A percentile compares a stretch with the other conserved stretches of the same genome.
Evolutionary conservation across 2,113 vertebrate species (phyloP).

Genomic region (Ciconia boyciana): DNA sequence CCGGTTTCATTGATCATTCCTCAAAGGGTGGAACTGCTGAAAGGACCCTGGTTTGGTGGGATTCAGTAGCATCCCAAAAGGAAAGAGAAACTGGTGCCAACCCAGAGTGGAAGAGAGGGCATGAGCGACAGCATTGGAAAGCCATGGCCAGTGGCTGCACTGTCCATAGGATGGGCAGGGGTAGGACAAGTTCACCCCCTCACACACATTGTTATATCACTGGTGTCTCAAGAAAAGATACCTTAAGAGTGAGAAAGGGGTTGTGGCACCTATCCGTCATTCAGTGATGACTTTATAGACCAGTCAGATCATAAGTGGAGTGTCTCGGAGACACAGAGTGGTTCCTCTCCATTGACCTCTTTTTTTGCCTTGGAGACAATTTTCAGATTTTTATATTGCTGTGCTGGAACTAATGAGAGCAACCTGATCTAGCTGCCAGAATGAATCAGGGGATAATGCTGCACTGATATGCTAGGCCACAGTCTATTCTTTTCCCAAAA

Average conservation of each 20-base stretch:
- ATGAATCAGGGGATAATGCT: conserved; percentile 8
- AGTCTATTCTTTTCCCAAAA: neutral
- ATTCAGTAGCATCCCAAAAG: neutral
- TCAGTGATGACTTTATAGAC: neutral
- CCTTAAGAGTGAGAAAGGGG: neutral
- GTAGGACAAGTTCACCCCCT: neutral
- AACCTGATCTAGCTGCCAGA: conserved; percentile 21
- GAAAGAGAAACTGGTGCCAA: neutral
- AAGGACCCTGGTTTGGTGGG: neutral
- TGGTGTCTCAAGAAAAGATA: neutral
- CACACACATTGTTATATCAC: neutral
- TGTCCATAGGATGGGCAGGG: neutral
- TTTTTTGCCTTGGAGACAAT: neutral
- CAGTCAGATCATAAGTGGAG: neutral
- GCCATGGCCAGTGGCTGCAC: neutral
- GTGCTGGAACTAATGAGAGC: conserved; percentile 6
- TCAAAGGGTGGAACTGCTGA: neutral
- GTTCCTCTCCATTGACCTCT: neutral
- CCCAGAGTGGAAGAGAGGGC: neutral
- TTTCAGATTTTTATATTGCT: neutral
- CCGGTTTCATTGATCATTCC: neutral
- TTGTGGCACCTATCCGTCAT: neutral
- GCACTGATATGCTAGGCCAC: neutral
- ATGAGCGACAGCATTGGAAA: neutral
- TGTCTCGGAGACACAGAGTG: neutral